These are phyloP conservation scores for Agelastica alni DNA, from an alignment of 2,888 invertebrate genomes.

Conservation along the genomic window DNA sequence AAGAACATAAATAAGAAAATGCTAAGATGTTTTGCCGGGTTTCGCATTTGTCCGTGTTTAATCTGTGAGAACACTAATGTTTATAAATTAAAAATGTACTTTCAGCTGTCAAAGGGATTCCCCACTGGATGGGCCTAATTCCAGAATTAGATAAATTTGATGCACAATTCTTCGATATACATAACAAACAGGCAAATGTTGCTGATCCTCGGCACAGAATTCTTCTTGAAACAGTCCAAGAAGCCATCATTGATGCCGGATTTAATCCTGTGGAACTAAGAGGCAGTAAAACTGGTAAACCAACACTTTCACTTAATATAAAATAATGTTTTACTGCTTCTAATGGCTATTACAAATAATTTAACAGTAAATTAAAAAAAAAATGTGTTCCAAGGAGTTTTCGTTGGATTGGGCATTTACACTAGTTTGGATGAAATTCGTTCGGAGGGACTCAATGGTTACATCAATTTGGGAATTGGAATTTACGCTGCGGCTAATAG, in stretches of 20 bases:
- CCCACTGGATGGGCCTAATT: slow-evolving; percentile 34
- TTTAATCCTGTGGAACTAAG: slow-evolving; percentile 39
- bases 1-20: no score
- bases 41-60: no score
- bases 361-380: no score
- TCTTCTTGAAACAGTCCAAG: slow-evolving; percentile 39
- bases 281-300: slow-evolving; percentile 39
- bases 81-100: no score
- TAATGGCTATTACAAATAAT: no score
- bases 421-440: neutral
- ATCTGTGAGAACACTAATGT: no score
- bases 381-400: no score
- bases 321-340: no score
- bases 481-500: slow-evolving; percentile 25
- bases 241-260: slow-evolving; percentile 43
- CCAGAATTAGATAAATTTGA: slow-evolving; percentile 42
- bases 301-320: no score
- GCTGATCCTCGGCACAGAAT: slow-evolving; percentile 42
- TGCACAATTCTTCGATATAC: slow-evolving; percentile 39
- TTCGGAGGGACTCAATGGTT: neutral
- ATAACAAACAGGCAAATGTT: slow-evolving; percentile 38
- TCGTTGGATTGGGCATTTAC: neutral
- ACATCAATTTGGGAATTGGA: neutral
- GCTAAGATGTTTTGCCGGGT: no score
- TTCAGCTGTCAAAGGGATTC: no score